These are phyloP conservation scores for Anguilla anguilla DNA, from an alignment of 2,797 vertebrate genomes.

Conservation along the genomic window DNA sequence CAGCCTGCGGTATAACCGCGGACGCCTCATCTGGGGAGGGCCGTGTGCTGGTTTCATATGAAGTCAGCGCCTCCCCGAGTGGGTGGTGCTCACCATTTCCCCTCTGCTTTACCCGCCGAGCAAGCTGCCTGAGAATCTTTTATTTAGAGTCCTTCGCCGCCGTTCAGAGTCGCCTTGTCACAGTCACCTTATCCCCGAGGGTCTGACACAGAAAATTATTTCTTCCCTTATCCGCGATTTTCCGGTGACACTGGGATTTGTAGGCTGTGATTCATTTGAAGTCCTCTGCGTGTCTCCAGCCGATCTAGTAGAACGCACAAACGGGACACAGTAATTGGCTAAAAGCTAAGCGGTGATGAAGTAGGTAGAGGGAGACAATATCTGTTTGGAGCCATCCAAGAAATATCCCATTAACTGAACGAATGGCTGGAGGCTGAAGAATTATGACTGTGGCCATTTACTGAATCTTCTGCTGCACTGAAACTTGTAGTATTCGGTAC, in stretches of 20 bases:
- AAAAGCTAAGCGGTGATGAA: neutral
- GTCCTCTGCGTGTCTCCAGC: neutral
- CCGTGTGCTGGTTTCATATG: neutral
- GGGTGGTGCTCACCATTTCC: neutral
- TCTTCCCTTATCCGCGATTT: neutral
- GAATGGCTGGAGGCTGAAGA: neutral
- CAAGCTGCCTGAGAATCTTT: neutral
- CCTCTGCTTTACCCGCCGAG: neutral
- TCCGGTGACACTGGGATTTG: neutral
- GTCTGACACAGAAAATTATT: neutral
- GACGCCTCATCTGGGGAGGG: neutral
- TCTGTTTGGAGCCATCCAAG: neutral
- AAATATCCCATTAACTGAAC: neutral
- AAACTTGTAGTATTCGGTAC: neutral
- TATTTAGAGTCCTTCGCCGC: neutral
- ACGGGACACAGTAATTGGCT: neutral
- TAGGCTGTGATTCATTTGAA: neutral
- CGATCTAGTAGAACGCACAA: neutral
- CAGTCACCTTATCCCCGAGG: neutral
- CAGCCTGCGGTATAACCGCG: neutral
- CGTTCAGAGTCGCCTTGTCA: neutral
- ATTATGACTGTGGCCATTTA: neutral
- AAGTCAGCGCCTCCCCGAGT: neutral
- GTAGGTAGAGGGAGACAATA: neutral
- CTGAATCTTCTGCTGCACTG: neutral